Percentiles rank a stretch among this genome's conserved stretches.
Conservation (phyloP, 2,888 invertebrate species). For the Theristus sp. region DNA sequence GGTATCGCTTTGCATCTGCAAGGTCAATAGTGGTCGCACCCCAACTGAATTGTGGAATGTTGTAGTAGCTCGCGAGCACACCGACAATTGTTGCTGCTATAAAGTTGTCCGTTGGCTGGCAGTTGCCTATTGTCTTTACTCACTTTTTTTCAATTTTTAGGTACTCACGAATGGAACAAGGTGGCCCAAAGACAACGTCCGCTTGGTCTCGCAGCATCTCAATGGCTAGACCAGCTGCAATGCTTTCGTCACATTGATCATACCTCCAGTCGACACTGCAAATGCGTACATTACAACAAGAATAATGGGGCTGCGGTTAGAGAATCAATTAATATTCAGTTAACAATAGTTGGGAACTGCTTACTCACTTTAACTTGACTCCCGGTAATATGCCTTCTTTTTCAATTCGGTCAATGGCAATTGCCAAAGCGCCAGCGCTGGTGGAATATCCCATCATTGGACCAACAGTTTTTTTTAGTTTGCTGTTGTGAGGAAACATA, state of each 20-base stretch:
- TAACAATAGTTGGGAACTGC: background rate
- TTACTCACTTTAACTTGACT: constrained; percentile 6
- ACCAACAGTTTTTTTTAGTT: background rate
- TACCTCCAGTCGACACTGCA: constrained; percentile 6
- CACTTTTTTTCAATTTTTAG: too few species aligned
- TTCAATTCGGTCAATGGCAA: constrained; percentile 6
- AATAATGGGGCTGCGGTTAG: too few species aligned
- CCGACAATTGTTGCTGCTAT: constrained; percentile 13
- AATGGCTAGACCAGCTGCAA: constrained; percentile 3
- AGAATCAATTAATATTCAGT: background rate
- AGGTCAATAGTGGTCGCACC: constrained; percentile 11
- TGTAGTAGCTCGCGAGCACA: constrained; percentile 12
- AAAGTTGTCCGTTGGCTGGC: constrained; percentile 2
- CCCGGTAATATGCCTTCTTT: constrained; percentile 6
- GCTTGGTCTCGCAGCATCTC: background rate
- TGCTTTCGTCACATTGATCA: constrained; percentile 8
- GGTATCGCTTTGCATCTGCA: constrained; percentile 11
- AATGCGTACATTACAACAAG: background rate
- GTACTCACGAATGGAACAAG: background rate
- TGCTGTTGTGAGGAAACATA: constrained; percentile 2
- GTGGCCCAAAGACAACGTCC: constrained; percentile 5
- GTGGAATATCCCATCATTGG: constrained; percentile 6
- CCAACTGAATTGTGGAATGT: constrained; percentile 14
- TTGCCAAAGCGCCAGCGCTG: constrained; percentile 5
- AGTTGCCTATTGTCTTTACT: background rate